Evolutionary conservation across 2,888 invertebrate genomes (phyloP).

Genomic region (Lepidochitona cinerea): DNA sequence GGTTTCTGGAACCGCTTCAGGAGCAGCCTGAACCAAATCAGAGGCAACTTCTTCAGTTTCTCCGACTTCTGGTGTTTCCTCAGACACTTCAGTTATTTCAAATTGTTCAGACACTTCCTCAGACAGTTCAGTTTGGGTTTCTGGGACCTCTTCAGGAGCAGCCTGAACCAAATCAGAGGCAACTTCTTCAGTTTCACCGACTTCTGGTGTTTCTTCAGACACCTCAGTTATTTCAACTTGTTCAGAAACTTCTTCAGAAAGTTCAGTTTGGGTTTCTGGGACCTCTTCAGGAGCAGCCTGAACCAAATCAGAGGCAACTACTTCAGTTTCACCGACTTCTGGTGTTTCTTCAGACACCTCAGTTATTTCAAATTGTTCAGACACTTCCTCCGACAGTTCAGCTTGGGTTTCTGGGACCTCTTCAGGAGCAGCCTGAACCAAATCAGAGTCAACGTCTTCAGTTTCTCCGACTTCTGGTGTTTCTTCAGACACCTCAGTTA

Average conservation of each 20-base stretch:
- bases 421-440: background rate
- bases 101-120: background rate
- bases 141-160: background rate
- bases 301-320: background rate
- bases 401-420: background rate
- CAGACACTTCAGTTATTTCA: conserved; percentile 9
- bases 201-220: background rate
- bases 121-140: background rate
- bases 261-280: background rate
- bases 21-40: conserved; percentile 28
- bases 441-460: background rate
- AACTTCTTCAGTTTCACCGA: background rate
- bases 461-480: background rate
- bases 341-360: background rate
- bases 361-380: background rate
- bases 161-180: background rate
- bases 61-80: conserved; percentile 7
- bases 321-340: background rate
- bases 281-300: background rate
- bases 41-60: conserved; percentile 18
- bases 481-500: background rate
- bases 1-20: conserved; percentile 20
- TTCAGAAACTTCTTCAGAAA: background rate
- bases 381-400: background rate
- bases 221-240: background rate